phyloP scores from a whole-genome alignment of 2,113 vertebrate genomes.

The Canis aureus region DNA sequence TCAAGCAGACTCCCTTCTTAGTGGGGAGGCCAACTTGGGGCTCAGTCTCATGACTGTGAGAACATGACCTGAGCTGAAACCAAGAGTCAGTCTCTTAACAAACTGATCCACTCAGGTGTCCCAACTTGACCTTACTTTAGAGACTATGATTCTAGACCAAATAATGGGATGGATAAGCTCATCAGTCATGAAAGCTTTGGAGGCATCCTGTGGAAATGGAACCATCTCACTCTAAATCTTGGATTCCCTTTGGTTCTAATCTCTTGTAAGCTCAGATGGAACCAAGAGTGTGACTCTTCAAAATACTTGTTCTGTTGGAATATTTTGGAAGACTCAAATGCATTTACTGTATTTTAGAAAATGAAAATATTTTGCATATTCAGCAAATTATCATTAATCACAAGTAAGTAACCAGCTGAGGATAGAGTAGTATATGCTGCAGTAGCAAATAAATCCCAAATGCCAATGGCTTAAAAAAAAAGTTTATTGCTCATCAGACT shows the following conservation, averaged over 20 bases:
- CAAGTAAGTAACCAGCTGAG: not conserved
- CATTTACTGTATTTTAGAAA: not conserved
- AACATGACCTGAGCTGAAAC: not conserved
- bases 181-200: not conserved
- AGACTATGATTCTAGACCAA: not conserved
- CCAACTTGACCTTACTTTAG: not conserved
- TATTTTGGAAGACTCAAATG: not conserved
- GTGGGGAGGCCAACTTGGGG: not conserved
- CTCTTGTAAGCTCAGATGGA: not conserved
- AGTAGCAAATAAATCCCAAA: not conserved
- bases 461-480: not conserved
- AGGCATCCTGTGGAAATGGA: not conserved
- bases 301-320: not conserved
- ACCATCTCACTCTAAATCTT: not conserved
- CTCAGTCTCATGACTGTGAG: not conserved
- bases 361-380: not conserved
- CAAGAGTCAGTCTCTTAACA: not conserved
- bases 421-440: not conserved
- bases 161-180: not conserved
- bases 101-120: not conserved
- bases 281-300: not conserved
- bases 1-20: not conserved
- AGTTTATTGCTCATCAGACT: not conserved
- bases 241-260: constrained; percentile 21
- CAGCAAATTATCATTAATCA: not conserved